Base-by-base conservation (phyloP, 2,797 vertebrate genomes). In the Gallinago stenura region DNA sequence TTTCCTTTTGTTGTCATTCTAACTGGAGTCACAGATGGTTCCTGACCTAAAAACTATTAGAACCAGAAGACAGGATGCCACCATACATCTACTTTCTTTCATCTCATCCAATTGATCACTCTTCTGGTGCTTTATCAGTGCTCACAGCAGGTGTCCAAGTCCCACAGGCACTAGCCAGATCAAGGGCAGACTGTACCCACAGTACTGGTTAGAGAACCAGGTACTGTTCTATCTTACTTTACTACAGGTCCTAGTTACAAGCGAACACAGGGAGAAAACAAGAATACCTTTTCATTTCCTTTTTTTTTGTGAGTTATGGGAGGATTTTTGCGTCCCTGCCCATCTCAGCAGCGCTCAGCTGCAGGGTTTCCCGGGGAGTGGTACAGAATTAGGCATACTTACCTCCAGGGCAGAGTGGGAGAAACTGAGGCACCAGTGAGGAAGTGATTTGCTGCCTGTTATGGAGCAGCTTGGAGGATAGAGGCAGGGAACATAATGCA, bases 401-500 rank as follows among this genome's bases (percentile, higher is more conserved):
- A 19, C 12, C 22, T 45, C 39, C 22, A 26, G 16, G 18, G 33
- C 33, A 56, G 43, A 35, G 50, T 10, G 35, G 62, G 25, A 58
- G 43, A 68, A 76, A 33, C 17, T 41, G 31, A 76, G 62, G 14
- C 24, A 57, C 30, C 30, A 41, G 30, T 4, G 6, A 43, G 31
- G 37, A 43, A 43, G 25, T 16, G 6, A 68, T 68, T 68, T 68
- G 24, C 41, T 73, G 33, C 20, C 15, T 54, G 24, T 9, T 10
- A 19, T 33, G 30, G 7, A 73, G 45, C 30, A 31, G 14, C 28
- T 50, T 51, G 10, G 54, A 15, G 21, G 60, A 17, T 77, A 17
- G 5, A 51, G 35, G 10, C 21, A 70, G 24, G 9, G 19, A 90
- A 76, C 6, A 6, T 77, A 76, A 82, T 0, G 0, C 43, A 58